Conservation (phyloP, 2,797 vertebrate species). For the Gymnoscopelus microlampas region DNA sequence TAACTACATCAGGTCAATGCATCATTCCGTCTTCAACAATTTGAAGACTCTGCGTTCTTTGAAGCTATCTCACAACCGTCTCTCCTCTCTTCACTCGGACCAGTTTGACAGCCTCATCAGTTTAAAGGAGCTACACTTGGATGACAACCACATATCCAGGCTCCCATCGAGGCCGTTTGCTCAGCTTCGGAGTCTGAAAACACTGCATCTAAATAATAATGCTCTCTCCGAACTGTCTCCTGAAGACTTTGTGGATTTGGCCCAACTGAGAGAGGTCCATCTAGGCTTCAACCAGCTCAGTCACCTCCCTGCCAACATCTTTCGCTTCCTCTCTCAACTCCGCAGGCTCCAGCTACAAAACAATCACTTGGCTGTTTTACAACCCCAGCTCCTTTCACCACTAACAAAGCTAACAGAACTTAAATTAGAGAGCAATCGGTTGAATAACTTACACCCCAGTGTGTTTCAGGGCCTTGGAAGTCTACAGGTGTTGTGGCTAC, state of each 20-base stretch:
- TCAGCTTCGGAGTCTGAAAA: constrained; percentile 41
- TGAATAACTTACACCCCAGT: constrained; percentile 39
- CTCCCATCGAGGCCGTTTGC: constrained; percentile 54
- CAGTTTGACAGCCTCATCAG: constrained; percentile 49
- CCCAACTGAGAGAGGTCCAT: constrained; percentile 54
- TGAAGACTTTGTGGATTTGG: constrained; percentile 43
- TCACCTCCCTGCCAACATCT: constrained; percentile 40
- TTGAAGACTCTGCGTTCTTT: constrained; percentile 46
- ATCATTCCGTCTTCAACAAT: constrained; percentile 48
- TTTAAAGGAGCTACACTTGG: constrained; percentile 62
- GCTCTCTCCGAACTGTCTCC: constrained; percentile 37
- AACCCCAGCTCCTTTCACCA: constrained; percentile 41
- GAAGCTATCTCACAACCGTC: constrained; percentile 57
- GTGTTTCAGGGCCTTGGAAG: constrained; percentile 59
- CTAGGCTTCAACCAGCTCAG: constrained; percentile 65
- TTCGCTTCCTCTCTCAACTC: constrained; percentile 51
- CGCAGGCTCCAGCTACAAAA: constrained; percentile 64
- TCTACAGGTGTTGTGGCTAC: constrained; percentile 64
- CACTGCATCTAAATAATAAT: constrained; percentile 66
- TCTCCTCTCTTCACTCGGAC: constrained; percentile 46
- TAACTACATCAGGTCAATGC: constrained; percentile 63
- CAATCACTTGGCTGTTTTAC: constrained; percentile 59
- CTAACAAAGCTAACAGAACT: constrained; percentile 60
- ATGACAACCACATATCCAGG: constrained; percentile 54
- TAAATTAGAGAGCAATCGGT: constrained; percentile 67